Conservation (phyloP, 2,797 vertebrate species). For the Mallotus villosus region DNA sequence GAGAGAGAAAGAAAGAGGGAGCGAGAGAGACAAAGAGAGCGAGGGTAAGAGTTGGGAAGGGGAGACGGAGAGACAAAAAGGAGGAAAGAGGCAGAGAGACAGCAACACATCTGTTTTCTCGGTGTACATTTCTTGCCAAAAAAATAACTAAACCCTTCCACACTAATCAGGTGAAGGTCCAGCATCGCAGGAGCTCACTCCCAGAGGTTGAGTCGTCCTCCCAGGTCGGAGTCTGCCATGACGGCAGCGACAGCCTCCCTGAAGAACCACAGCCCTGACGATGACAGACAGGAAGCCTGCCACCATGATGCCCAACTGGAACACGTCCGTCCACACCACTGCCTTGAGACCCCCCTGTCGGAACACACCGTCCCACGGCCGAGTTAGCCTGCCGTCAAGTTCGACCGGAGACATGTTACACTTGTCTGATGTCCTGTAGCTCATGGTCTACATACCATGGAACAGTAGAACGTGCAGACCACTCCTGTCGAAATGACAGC, state of each 20-base stretch:
- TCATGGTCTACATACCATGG: slow-evolving; percentile 81
- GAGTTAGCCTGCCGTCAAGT: background rate
- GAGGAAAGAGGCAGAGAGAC: background rate
- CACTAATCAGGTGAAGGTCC: background rate
- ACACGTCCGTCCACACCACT: slow-evolving; percentile 96
- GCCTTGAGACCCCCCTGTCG: slow-evolving; percentile 93
- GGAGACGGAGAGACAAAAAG: background rate
- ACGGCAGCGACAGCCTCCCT: slow-evolving; percentile 81
- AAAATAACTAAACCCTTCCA: background rate
- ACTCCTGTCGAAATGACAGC: slow-evolving; percentile 88
- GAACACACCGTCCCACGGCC: slow-evolving; percentile 35
- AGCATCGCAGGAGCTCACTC: slow-evolving; percentile 78
- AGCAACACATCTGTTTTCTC: background rate
- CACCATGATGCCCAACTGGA: slow-evolving; percentile 92
- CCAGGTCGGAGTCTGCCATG: slow-evolving; percentile 80
- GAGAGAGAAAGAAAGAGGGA: slow-evolving; percentile 17
- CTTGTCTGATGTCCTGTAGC: slow-evolving; percentile 72
- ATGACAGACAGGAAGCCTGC: slow-evolving; percentile 89
- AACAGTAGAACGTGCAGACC: slow-evolving; percentile 97
- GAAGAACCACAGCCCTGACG: slow-evolving; percentile 76
- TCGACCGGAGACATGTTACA: background rate
- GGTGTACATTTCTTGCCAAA: background rate
- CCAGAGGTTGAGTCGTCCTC: slow-evolving; percentile 89
- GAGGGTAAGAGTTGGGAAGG: background rate
- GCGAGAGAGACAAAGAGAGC: background rate